These are phyloP conservation scores for Nasua narica DNA, from an alignment of 2,797 vertebrate species.

Conservation along the genomic window DNA sequence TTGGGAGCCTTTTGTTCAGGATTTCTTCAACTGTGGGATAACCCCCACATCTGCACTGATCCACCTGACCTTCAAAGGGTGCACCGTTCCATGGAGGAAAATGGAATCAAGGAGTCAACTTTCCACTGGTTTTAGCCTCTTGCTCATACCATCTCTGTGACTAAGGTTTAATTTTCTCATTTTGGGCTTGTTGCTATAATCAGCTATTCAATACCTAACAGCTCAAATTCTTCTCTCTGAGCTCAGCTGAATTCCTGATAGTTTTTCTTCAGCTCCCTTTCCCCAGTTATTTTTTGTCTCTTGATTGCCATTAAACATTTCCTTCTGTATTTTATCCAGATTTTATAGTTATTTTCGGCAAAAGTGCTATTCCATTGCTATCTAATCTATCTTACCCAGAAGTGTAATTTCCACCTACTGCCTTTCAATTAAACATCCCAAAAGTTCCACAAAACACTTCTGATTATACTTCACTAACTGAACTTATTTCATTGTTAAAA, in stretches of 20 bases:
- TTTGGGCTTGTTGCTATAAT: not conserved
- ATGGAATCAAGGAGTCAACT: not conserved
- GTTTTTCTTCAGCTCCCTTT: not conserved
- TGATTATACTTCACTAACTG: not conserved
- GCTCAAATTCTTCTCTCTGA: not conserved
- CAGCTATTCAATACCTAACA: too few relatives aligned
- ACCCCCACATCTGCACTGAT: accelerated
- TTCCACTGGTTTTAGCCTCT: not conserved
- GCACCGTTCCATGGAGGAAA: not conserved
- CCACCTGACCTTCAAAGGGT: not conserved
- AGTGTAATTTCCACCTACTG: not conserved
- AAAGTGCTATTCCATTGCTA: not conserved
- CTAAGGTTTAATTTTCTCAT: not conserved
- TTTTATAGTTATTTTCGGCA: not conserved
- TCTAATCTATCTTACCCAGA: not conserved
- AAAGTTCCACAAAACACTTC: not conserved
- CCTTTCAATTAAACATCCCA: not conserved
- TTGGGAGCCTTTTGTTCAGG: not conserved
- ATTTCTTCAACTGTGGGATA: accelerated
- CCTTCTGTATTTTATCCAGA: not conserved
- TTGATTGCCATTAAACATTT: not conserved
- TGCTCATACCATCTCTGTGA: not conserved
- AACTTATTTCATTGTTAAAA: not conserved
- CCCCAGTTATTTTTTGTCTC: not conserved
- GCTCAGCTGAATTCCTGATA: not conserved